Conservation (phyloP, 1,140 invertebrate genomes). For the Drosophila pachea region DNA sequence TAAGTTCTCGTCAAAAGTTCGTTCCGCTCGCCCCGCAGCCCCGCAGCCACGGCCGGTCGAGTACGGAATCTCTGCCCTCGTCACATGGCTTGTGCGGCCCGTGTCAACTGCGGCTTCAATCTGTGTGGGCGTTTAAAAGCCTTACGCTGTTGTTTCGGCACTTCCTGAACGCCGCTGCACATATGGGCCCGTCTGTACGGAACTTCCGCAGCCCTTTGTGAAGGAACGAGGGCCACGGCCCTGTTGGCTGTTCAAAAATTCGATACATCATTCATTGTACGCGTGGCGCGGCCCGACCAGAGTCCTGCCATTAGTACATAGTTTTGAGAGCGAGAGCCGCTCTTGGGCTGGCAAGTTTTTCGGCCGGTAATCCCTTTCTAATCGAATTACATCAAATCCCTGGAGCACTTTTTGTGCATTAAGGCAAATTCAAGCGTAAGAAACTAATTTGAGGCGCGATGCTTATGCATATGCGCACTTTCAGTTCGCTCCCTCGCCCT, state of each 20-base stretch:
- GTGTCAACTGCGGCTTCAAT: slow-evolving; percentile 37
- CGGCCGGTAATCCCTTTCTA: slow-evolving; percentile 68
- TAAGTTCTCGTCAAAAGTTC: too few relatives aligned
- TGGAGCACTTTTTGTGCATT: slow-evolving; percentile 60
- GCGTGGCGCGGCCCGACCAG: slow-evolving; percentile 51
- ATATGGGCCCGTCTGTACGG: slow-evolving; percentile 23
- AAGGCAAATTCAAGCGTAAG: slow-evolving; percentile 75
- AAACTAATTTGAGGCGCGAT: slow-evolving; percentile 69
- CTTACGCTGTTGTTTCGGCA: slow-evolving; percentile 71
- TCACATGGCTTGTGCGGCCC: slow-evolving; percentile 33
- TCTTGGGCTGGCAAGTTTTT: slow-evolving; percentile 37
- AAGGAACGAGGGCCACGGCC: slow-evolving; percentile 23
- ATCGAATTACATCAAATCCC: slow-evolving; percentile 74
- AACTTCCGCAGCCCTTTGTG: slow-evolving; percentile 49
- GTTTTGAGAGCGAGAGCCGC: slow-evolving; percentile 28
- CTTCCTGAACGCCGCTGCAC: slow-evolving; percentile 39
- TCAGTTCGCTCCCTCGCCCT: slow-evolving; percentile 1
- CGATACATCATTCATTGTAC: slow-evolving; percentile 73
- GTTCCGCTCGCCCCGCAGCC: too few relatives aligned
- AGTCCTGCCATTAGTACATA: slow-evolving; percentile 49
- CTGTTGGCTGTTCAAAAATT: slow-evolving; percentile 64
- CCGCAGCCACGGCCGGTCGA: too few relatives aligned
- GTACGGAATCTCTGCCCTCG: background rate
- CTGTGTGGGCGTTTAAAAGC: slow-evolving; percentile 65
- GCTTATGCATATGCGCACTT: slow-evolving; percentile 69